Evolutionary conservation across 1,140 invertebrate genomes (phyloP), one percentile per base, ranked within the genome.

Genomic region (Chionoecetes opilio): DNA sequence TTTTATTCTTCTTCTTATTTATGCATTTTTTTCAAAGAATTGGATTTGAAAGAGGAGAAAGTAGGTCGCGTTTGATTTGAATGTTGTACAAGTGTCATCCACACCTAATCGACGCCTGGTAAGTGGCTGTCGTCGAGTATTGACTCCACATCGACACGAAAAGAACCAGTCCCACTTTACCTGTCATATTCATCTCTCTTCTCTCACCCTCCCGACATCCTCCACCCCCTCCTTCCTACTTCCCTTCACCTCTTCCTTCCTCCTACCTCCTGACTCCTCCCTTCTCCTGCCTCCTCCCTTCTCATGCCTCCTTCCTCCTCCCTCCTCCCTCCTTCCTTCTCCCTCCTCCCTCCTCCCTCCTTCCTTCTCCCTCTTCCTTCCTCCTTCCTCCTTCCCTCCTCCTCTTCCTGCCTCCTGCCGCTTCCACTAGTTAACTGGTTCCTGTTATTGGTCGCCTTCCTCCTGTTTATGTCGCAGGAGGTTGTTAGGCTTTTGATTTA

Each of bases 361-460:
- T 87, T n/a, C 34, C 21, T n/a, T 21, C 1, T 26, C n/a, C 63
- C n/a, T 75, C 21, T 26, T 75, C 53, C n/a, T 5, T 26, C 63
- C n/a, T n/a, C 26, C 63, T 75, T 75, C 63, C 63, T 75, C n/a
- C 11, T 75, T 75, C 21, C 63, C n/a, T 75, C 63, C 63, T n/a
- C 6, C n/a, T 26, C 21, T 26, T 75, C 63, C 14, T 41, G 26
- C 86, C 86, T 87, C 14, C 31, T 41, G 34, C 86, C 38, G 34
- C 86, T 31, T n/a, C 9, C 86, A 37, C 86, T 41, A 75, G 6
- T 75, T 75, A 75, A 75, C 63, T 75, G 63, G 63, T 75, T 75
- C 63, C 63, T 75, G 63, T 75, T 75, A 75, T 75, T 75, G 63
- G 63, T 75, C 63, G 63, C n/a, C 86, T 31, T 26, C 63, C 63